Percentiles rank a stretch among this genome's conserved stretches.
phyloP scores from a whole-genome alignment of 2,113 vertebrate genomes.

The Mesoclemmys tuberculata region DNA sequence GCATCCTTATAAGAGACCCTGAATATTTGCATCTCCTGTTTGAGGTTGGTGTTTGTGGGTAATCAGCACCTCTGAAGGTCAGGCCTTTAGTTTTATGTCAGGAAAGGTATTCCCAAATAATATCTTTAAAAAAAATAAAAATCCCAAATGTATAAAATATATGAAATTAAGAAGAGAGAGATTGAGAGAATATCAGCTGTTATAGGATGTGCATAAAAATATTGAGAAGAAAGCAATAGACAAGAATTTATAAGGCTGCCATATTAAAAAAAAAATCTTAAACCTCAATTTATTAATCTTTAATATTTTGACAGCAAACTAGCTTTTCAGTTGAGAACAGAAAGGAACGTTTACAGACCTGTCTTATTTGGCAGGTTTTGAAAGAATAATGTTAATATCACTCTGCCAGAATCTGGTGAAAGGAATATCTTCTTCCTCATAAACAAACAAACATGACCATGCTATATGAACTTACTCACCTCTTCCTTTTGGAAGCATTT shows the following conservation, averaged over 20 bases:
- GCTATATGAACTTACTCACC: not conserved
- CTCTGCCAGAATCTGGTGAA: not conserved
- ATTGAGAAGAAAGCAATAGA: not conserved
- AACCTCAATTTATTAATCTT: not conserved
- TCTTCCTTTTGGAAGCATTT: not conserved
- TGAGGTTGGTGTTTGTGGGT: not conserved
- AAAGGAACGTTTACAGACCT: not conserved
- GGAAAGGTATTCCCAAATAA: not conserved
- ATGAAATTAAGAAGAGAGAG: not conserved
- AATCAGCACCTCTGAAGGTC: not conserved
- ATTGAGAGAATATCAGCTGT: not conserved
- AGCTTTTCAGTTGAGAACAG: not conserved
- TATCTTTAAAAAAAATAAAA: not conserved
- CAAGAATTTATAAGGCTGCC: not conserved
- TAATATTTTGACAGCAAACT: not conserved
- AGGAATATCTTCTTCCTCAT: not conserved
- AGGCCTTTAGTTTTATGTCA: not conserved
- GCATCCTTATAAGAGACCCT: not conserved
- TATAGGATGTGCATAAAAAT: not conserved
- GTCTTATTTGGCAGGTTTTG: constrained; percentile 3
- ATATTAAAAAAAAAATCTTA: not conserved
- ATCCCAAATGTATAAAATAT: not conserved
- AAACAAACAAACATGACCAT: not conserved
- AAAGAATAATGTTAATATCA: not conserved
- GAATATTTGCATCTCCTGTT: not conserved